Percentiles rank a stretch among this genome's conserved stretches.
Evolutionary conservation across 1,140 invertebrate species (phyloP).

Genomic region (Cheumatopsyche charites): DNA sequence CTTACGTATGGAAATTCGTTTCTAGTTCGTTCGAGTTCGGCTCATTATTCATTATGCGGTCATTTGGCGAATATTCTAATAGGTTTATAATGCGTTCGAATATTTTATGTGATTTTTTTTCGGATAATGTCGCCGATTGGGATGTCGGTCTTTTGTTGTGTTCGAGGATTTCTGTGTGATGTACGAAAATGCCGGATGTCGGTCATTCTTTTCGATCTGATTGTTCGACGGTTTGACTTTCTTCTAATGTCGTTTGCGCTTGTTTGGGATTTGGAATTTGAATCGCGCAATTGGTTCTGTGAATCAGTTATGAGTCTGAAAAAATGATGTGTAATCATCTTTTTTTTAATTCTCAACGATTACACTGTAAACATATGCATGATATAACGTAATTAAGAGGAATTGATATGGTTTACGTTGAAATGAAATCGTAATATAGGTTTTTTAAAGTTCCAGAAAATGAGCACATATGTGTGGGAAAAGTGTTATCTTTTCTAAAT

Average conservation of each 20-base stretch:
- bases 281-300: no score
- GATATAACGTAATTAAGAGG: no score
- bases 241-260: not conserved
- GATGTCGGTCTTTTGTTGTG: conserved; percentile 14
- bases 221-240: conserved; percentile 7
- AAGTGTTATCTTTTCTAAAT: no score
- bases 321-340: no score
- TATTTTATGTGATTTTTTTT: conserved; percentile 12
- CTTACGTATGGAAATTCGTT: conserved; percentile 33
- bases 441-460: no score
- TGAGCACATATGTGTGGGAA: no score
- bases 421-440: no score
- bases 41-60: not conserved
- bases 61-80: conserved; percentile 26
- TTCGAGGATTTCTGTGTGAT: not conserved
- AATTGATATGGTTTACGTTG: no score
- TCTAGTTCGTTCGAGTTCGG: not conserved
- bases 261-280: no score
- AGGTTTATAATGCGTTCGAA: conserved; percentile 21
- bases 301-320: no score
- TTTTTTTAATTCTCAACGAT: no score
- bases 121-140: not conserved
- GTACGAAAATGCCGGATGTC: conserved; percentile 1
- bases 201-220: conserved; percentile 1
- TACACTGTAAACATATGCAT: no score